Base-by-base conservation (phyloP, 2,113 vertebrate species). In the Python bivittatus region DNA sequence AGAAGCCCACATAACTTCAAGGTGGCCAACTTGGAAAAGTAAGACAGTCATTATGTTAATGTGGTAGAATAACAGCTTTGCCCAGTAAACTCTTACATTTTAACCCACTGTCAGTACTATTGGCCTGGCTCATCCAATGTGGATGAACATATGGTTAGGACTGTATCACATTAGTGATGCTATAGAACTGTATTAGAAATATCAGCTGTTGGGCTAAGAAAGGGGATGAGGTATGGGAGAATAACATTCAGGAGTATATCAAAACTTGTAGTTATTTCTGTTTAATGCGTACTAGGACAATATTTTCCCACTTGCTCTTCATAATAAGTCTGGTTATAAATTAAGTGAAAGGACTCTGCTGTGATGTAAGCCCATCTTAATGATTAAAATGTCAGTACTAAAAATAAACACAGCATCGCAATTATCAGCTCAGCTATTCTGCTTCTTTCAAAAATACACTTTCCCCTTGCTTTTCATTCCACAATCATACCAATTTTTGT, bases 391-490 rank as follows among this genome's bases (percentile, higher is more conserved):
- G 79, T 11, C 25, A 13, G 53, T 91, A 88, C 93, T 96, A 94
- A 91, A 96, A 94, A 93, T 54, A 91, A 89, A 89, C 90, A 56
- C 93, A 60, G 96, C 94, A 89, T 93, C 92, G 94, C 94, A 53
- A 92, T 90, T 93, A 96, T 94, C 93, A 96, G 92, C 88, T 93
- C 93, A 96, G 60, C 91, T 95, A 96, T 91, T 95, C 94, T 83
- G 91, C 79, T 94, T 96, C 95, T 92, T 92, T 95, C 95, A 92
- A 96, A 91, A 95, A 94, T 89, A 93, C 93, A 96, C 93, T 96
- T 96, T 94, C 9, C 79, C 93, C 94, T 91, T 94, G 58, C 92
- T 94, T 95, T 97, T 94, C 97, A 88, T 97, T 96, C 93, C 94
- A 95, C 92, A 96, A 93, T 94, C 93, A 96, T 93, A 96, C 93